These are phyloP conservation scores for Eristalis tenax DNA, from an alignment of 2,888 invertebrate species.

Conservation along the genomic window DNA sequence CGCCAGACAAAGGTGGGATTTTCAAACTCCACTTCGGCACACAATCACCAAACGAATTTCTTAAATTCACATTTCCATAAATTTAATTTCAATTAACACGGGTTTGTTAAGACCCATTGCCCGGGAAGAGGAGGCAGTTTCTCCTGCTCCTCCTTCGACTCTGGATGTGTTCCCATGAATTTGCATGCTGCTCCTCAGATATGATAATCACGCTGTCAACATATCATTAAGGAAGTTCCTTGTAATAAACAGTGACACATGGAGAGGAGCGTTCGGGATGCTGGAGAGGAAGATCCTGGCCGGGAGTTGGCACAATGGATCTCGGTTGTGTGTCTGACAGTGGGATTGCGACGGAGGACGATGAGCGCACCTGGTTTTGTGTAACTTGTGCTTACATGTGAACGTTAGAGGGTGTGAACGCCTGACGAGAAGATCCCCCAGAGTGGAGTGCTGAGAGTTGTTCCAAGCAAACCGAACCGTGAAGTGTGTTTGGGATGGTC, in stretches of 20 bases:
- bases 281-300: not conserved
- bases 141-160: not conserved
- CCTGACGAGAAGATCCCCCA: not conserved
- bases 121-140: not conserved
- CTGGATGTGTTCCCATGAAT: conserved; percentile 44
- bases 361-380: conserved; percentile 47
- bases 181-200: conserved; percentile 61
- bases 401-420: not conserved
- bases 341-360: not conserved
- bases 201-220: conserved; percentile 70
- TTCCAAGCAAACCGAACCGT: not conserved
- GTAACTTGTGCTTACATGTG: conserved; percentile 47
- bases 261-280: conserved; percentile 1
- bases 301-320: conserved; percentile 38
- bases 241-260: conserved; percentile 58
- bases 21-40: conserved; percentile 14
- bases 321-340: conserved; percentile 30
- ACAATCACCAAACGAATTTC: conserved; percentile 52
- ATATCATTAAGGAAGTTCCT: conserved; percentile 65
- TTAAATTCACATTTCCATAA: conserved; percentile 61
- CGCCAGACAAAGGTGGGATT: conserved; percentile 1
- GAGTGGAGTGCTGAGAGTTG: not conserved
- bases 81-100: conserved; percentile 66
- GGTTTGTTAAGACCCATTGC: conserved; percentile 29
- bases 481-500: not conserved